Evolutionary conservation across 1,140 invertebrate genomes (phyloP).

Genomic region (Apis laboriosa): DNA sequence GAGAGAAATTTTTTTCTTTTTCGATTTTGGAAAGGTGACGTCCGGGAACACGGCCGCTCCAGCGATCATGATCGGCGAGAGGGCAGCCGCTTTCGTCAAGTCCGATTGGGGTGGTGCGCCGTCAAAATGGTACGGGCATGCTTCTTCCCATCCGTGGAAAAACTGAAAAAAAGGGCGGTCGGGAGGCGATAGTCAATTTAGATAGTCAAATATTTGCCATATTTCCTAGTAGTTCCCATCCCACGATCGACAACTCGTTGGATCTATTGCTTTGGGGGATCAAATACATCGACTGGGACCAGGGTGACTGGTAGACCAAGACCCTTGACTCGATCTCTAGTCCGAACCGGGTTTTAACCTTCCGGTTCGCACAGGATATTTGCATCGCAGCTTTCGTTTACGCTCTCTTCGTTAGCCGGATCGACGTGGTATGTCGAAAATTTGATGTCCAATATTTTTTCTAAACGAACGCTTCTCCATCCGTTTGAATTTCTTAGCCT

Average conservation of each 20-base stretch:
- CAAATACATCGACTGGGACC: slow-evolving; percentile 73
- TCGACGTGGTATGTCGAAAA: too few species aligned
- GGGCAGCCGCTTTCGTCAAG: slow-evolving; percentile 79
- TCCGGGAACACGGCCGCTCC: slow-evolving; percentile 81
- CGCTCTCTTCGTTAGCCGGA: too few species aligned
- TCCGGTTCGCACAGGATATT: too few species aligned
- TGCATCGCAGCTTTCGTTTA: too few species aligned
- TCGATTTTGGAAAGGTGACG: slow-evolving; percentile 75
- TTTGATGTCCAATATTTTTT: too few species aligned
- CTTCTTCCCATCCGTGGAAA: slow-evolving; percentile 56
- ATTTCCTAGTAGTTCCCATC: slow-evolving; percentile 66
- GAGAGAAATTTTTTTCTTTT: too few species aligned
- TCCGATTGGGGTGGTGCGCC: slow-evolving; percentile 74
- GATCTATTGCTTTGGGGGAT: slow-evolving; percentile 75
- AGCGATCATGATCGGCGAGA: slow-evolving; percentile 83
- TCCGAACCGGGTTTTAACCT: background rate
- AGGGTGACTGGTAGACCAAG: slow-evolving; percentile 67
- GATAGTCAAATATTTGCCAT: slow-evolving; percentile 57
- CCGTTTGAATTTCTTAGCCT: too few species aligned
- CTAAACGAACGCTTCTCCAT: too few species aligned
- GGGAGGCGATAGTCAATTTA: slow-evolving; percentile 54
- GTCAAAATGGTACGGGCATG: slow-evolving; percentile 72
- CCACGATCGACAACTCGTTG: slow-evolving; percentile 69
- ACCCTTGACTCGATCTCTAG: slow-evolving; percentile 49
- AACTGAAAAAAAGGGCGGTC: slow-evolving; percentile 4